Base-by-base conservation (phyloP, 2,888 invertebrate species). In the Apamea epomidion region DNA sequence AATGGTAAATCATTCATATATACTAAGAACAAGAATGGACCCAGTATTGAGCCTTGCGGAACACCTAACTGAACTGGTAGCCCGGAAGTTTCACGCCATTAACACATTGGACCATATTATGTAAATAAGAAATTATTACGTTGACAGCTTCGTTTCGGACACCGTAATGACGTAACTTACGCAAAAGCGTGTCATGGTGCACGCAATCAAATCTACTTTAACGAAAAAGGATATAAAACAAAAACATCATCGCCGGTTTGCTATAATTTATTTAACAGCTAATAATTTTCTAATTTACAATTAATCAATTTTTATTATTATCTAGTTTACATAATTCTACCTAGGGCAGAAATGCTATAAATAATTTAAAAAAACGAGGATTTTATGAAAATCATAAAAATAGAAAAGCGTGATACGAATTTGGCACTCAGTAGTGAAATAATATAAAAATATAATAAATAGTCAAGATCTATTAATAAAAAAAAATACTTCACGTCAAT, bases 341-440 rank as follows among this genome's bases (percentile, higher is more conserved):
- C 72, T 81, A 87, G 45, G 45, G 76, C 70, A 85, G 77, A 86
- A 85, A 45, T 71, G 68, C 68, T 80, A 79, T 74, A 86, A 88
- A 85, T 79, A 81, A 85, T 78, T 58, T 74, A 72, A 78, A 83
- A 85, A 84, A 83, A 78, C 72, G 84, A 89, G 85, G 81, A 87
- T 83, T 83, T 80, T 37, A 58, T 71, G 75, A 84, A 89, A 77
- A 80, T 74, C 58, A 84, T 82, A 78, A 77, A 78, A 75, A 71
- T 78, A 84, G 84, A 86, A 78, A 89, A 89, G 88, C 89, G 78
- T 89, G 89, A 84, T 73, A 87, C 68, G 67, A 88, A 89, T 92
- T 92, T 92, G 91, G 92, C 92, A 93, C 91, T 82, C 83, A 60
- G 71, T 81, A 74, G 74, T 82, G 79, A 83, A 84, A 71, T 84